These are phyloP conservation scores for Melozone crissalis DNA, from an alignment of 2,113 vertebrate species.

Conservation along the genomic window DNA sequence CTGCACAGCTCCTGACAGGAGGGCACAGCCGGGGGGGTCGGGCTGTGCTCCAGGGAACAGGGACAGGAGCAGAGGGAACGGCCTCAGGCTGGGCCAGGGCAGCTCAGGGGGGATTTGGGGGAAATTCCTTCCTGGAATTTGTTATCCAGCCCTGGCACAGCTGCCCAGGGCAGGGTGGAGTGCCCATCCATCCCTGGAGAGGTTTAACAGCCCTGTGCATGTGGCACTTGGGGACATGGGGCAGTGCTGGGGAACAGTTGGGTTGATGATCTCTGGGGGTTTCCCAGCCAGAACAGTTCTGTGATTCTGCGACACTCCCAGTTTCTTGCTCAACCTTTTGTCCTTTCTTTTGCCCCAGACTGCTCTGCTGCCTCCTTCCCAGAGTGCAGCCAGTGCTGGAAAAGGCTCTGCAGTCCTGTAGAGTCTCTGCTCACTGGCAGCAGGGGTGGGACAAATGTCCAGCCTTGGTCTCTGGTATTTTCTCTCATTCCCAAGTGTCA, in stretches of 20 bases:
- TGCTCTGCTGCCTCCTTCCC: neutral
- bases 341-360: neutral
- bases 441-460: neutral
- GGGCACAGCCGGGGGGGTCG: too few relatives aligned
- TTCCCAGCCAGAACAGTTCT: neutral
- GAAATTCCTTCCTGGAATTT: rapidly evolving
- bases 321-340: neutral
- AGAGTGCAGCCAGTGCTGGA: neutral
- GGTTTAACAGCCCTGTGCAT: neutral
- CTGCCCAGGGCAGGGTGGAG: neutral
- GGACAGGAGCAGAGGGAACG: neutral
- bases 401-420: neutral
- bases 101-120: neutral
- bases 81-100: neutral
- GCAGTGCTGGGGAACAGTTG: neutral
- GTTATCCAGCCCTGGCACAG: rapidly evolving
- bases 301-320: neutral
- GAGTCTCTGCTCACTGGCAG: neutral
- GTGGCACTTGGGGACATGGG: neutral
- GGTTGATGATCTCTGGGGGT: neutral
- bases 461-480: neutral
- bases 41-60: too few relatives aligned
- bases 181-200: neutral
- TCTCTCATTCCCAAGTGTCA: neutral
- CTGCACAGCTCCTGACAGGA: neutral